Percentiles rank a stretch among this genome's conserved stretches.
These are phyloP conservation scores for Hypena proboscidalis DNA, from an alignment of 2,888 invertebrate genomes.

Conservation along the genomic window DNA sequence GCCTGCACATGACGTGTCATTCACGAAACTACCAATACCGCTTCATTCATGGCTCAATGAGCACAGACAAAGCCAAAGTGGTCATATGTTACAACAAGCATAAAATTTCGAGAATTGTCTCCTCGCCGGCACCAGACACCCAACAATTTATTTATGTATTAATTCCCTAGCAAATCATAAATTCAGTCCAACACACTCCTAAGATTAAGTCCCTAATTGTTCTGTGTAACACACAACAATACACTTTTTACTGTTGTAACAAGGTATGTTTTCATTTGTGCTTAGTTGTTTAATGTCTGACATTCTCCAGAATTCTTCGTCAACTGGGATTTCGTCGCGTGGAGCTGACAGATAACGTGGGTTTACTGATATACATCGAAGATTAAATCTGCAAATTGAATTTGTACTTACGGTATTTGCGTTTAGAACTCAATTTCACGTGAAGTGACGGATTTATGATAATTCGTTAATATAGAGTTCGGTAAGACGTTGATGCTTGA, in stretches of 20 bases:
- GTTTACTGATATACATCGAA: conserved; percentile 17
- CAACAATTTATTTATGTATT: conserved; percentile 26
- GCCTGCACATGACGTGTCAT: too few species aligned
- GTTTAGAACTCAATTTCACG: conserved; percentile 12
- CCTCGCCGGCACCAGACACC: conserved; percentile 14
- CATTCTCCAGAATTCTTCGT: conserved; percentile 18
- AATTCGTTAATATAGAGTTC: too few species aligned
- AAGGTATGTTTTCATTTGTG: conserved; percentile 13
- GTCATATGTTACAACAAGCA: conserved; percentile 12
- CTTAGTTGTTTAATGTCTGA: not conserved
- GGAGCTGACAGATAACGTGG: conserved; percentile 30
- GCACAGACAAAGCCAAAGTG: conserved; percentile 14
- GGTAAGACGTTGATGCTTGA: conserved; percentile 4
- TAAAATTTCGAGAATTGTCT: conserved; percentile 23
- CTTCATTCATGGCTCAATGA: conserved; percentile 17
- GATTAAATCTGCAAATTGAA: conserved; percentile 16
- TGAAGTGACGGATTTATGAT: too few species aligned
- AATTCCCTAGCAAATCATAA: conserved; percentile 22
- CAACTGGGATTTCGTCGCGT: conserved; percentile 26
- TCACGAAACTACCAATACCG: conserved; percentile 11
- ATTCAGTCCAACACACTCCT: conserved; percentile 15
- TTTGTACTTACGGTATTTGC: conserved; percentile 8
- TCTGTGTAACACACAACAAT: not conserved
- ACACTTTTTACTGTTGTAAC: not conserved
- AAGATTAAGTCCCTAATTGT: conserved; percentile 11